Evolutionary conservation across 2,113 vertebrate species (phyloP).

Genomic region (Pan troglodytes): DNA sequence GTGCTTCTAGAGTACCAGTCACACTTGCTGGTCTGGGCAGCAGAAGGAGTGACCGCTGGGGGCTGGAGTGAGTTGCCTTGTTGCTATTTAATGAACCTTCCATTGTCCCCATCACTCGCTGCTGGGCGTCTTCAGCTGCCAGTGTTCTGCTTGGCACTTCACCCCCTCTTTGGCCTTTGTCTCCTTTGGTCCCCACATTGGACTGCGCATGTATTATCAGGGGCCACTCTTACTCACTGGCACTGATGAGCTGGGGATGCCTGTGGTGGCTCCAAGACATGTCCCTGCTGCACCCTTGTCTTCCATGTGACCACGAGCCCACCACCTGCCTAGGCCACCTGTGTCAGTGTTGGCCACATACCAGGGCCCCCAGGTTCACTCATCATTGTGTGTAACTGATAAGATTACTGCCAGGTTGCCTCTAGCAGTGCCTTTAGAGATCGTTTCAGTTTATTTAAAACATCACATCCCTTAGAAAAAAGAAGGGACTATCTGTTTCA

Average conservation of each 20-base stretch:
- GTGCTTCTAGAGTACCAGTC: neutral
- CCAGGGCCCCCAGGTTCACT: neutral
- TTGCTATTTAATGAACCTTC: neutral
- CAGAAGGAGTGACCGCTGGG: accelerated
- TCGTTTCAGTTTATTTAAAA: neutral
- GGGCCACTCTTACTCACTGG: neutral
- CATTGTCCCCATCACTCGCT: neutral
- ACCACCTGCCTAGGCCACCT: neutral
- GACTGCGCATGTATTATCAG: accelerated
- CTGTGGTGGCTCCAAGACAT: neutral
- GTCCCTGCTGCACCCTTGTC: neutral
- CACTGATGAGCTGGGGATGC: neutral
- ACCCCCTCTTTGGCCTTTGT: neutral
- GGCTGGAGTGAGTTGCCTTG: accelerated
- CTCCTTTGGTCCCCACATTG: neutral
- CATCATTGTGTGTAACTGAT: neutral
- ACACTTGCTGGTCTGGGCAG: accelerated
- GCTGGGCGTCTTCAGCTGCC: neutral
- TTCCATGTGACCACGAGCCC: neutral
- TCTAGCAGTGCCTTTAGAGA: neutral
- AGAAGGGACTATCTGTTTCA: no score
- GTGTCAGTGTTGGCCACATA: neutral
- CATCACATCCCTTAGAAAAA: neutral
- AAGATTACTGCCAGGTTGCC: neutral
- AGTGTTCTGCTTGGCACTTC: neutral